Conservation (phyloP, 2,797 vertebrate genomes). For the Paedocypris micromegethes region DNA sequence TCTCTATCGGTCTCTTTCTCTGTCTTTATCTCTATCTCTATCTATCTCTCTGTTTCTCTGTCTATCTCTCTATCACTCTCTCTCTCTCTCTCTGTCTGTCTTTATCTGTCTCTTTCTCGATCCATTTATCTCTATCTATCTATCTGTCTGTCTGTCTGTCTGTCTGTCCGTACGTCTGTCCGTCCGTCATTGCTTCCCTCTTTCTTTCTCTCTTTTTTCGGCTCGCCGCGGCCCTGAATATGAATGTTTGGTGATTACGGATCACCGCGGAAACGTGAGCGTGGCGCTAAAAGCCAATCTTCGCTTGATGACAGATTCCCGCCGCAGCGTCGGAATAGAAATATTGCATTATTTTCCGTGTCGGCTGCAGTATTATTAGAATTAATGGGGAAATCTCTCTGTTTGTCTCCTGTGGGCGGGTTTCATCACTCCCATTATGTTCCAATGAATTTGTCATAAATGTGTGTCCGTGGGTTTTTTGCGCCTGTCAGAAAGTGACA, state of each 20-base stretch:
- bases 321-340: constrained; percentile 26
- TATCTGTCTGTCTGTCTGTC: no score
- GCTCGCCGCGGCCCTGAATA: constrained; percentile 10
- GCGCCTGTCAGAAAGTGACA: no score
- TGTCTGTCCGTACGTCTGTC: no score
- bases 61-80: no score
- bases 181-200: no score
- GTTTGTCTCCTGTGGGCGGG: constrained; percentile 46
- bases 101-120: no score
- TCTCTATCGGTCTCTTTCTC: no score
- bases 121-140: no score
- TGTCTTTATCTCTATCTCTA: no score
- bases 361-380: constrained; percentile 43
- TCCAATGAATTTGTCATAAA: constrained; percentile 47
- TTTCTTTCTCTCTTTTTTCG: no score
- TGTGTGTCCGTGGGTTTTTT: background rate
- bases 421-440: constrained; percentile 48
- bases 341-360: constrained; percentile 37
- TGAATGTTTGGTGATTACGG: constrained; percentile 30
- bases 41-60: no score
- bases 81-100: no score
- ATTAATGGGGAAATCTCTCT: constrained; percentile 51
- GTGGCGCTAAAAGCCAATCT: constrained; percentile 30
- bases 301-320: constrained; percentile 31
- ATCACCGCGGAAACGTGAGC: constrained; percentile 10